Base-by-base conservation (phyloP, 2,113 vertebrate genomes). In the Xiphophorus couchianus region DNA sequence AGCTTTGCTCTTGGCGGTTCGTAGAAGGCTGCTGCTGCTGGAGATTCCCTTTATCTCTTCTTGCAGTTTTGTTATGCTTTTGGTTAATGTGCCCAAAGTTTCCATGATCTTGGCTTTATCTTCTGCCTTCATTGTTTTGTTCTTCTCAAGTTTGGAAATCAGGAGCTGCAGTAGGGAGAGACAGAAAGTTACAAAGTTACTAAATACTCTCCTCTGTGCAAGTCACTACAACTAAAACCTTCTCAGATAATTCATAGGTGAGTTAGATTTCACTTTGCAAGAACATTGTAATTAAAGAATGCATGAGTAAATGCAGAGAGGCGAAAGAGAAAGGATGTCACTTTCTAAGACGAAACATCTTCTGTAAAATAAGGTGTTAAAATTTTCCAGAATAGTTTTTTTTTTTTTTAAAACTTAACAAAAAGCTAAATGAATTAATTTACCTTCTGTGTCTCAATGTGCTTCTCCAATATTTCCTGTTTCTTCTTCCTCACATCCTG, bases 401-500 rank as follows among this genome's bases (percentile, higher is more conserved):
- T 37, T 37, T 10, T 35, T 10, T 6, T n/a, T n/a, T n/a, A 31
- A 31, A 31, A 44, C 42, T 19, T 19, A 54, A 17, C 25, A n/a
- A 54, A 54, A 25, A 54, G 2, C 51, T 54, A 54, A 58, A 58
- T 58, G 0, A 9, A 74, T 12, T 0, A 3, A 66, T 62, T 86
- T 74, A 99, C 97, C 96, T 98, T 99, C 88, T 99, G 98, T 67
- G 97, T 97, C 93, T 99, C 97, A 74, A 99, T 99, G 89, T 99
- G 97, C 87, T 98, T 99, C 94, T 98, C 98, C 88, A 98, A 90
- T 88, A 99, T 99, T 90, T 99, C 97, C 90, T 98, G 97, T 79
- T 99, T 99, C 94, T 98, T 98, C 93, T 97, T 99, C 75, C 96
- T 94, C 37, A 99, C 97, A 77, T 99, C 97, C 82, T 99, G 97